Conservation (phyloP, 37 sponge, comb jelly and placozoan genomes). For the Agelas oroides region DNA sequence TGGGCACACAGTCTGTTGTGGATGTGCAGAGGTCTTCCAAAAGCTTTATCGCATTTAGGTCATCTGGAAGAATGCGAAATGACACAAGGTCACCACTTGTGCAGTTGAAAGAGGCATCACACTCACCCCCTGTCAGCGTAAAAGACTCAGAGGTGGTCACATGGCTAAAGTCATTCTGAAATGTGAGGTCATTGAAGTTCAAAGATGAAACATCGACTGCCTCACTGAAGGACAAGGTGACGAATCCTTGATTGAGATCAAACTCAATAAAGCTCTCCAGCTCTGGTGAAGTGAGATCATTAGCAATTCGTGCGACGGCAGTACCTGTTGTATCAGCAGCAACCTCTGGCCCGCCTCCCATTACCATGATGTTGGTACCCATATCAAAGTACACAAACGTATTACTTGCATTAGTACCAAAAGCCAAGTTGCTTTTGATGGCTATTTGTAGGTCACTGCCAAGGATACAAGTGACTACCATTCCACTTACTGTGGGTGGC, state of each 20-base stretch:
- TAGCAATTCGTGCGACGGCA: background rate
- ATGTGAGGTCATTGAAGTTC: conserved; percentile 58
- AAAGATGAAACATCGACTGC: conserved; percentile 70
- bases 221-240: conserved; percentile 80
- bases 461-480: conserved; percentile 19
- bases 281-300: conserved; percentile 41
- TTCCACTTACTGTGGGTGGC: background rate
- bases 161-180: conserved; percentile 55
- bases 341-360: background rate
- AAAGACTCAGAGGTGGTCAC: background rate
- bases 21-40: conserved; percentile 62
- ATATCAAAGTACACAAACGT: conserved; percentile 25
- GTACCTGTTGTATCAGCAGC: background rate
- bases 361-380: conserved; percentile 42
- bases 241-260: conserved; percentile 66
- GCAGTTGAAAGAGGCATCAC: conserved; percentile 41
- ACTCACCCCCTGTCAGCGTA: conserved; percentile 53
- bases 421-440: conserved; percentile 40
- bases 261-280: conserved; percentile 70
- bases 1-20: conserved; percentile 76
- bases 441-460: conserved; percentile 21
- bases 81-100: conserved; percentile 36
- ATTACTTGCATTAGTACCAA: conserved; percentile 41
- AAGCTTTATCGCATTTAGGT: conserved; percentile 81
- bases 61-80: conserved; percentile 44